Percentiles rank a stretch among this genome's conserved stretches.
These are phyloP conservation scores for Ellobium chinense DNA, from an alignment of 2,888 invertebrate genomes.

Conservation along the genomic window DNA sequence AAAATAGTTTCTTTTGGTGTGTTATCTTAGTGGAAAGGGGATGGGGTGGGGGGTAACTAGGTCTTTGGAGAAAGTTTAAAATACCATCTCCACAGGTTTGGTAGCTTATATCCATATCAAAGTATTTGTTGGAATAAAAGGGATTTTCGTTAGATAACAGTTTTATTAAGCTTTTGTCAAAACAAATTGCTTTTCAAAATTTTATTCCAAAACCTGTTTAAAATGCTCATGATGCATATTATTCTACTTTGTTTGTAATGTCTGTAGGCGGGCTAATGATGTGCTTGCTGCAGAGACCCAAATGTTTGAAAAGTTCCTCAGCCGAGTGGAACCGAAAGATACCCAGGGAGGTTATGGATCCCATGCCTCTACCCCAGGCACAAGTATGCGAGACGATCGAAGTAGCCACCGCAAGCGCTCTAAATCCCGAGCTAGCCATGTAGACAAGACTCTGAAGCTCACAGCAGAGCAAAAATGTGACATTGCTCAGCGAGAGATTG, in stretches of 20 bases:
- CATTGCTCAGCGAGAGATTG: constrained; percentile 78
- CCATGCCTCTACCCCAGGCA: constrained; percentile 60
- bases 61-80: no score
- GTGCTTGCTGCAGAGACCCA: constrained; percentile 76
- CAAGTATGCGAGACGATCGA: constrained; percentile 66
- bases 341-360: constrained; percentile 33
- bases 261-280: constrained; percentile 72
- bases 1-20: no score
- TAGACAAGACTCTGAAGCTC: constrained; percentile 74
- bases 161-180: no score
- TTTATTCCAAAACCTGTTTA: no score
- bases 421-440: constrained; percentile 73
- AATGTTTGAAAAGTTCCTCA: constrained; percentile 79
- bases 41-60: no score
- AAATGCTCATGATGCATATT: no score
- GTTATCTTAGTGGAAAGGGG: no score
- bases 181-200: no score
- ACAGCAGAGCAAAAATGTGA: constrained; percentile 79
- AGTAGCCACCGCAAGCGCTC: constrained; percentile 74
- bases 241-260: neutral
- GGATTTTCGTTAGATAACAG: no score
- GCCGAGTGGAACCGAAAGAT: constrained; percentile 75
- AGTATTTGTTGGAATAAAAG: no score
- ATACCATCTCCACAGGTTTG: no score
- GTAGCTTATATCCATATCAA: no score